These are phyloP conservation scores for Augochlora pura DNA, from an alignment of 1,140 invertebrate genomes.

Conservation along the genomic window DNA sequence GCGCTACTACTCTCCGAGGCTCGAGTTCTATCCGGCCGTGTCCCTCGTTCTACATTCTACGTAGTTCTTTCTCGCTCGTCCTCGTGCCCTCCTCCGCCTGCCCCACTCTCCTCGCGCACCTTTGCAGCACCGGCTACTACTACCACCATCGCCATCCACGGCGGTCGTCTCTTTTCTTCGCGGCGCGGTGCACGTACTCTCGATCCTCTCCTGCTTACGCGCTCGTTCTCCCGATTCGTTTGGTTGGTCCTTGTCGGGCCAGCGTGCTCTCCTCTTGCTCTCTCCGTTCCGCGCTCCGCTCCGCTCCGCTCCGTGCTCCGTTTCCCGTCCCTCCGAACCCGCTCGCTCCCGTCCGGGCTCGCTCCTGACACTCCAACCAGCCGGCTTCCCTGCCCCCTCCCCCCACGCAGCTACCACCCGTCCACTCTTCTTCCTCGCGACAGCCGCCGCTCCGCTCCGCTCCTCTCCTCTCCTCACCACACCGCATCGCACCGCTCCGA, in stretches of 20 bases:
- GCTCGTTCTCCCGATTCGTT: slow-evolving; percentile 14
- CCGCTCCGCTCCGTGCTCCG: background rate
- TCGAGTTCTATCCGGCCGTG: slow-evolving; percentile 58
- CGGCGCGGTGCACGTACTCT: background rate
- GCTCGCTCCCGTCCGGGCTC: slow-evolving; percentile 24
- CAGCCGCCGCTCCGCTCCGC: slow-evolving; percentile 30
- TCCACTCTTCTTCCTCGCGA: slow-evolving; percentile 51
- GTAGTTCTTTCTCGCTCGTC: slow-evolving; percentile 43
- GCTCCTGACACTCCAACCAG: slow-evolving; percentile 58
- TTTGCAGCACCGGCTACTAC: no score
- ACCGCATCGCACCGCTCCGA: slow-evolving; percentile 22
- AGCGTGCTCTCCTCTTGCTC: background rate
- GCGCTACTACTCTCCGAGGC: slow-evolving; percentile 65
- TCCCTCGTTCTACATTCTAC: slow-evolving; percentile 30
- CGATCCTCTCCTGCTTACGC: slow-evolving; percentile 40
- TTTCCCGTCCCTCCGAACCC: no score
- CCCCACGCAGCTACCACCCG: background rate
- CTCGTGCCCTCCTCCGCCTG: background rate
- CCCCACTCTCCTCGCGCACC: background rate
- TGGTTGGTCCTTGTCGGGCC: background rate
- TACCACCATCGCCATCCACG: no score
- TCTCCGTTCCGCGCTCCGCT: background rate
- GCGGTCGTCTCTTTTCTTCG: background rate
- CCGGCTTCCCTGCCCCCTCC: slow-evolving; percentile 20
- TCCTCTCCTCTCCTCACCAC: slow-evolving; percentile 50